Percentiles rank a stretch among this genome's conserved stretches.
These are phyloP conservation scores for Hyles vespertilio DNA, from an alignment of 1,140 invertebrate species.

Conservation along the genomic window DNA sequence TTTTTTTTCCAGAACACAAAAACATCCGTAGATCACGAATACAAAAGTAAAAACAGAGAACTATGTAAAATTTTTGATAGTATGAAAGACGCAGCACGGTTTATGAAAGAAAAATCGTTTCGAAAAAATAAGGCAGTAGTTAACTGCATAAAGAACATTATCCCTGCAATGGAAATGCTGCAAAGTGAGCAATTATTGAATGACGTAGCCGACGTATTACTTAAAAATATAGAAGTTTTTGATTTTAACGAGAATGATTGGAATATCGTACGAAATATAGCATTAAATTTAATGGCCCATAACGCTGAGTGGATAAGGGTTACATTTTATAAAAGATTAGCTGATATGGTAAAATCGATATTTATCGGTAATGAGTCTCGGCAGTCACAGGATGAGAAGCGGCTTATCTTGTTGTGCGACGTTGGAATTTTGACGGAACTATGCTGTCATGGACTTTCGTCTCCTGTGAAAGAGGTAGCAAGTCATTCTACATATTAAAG, in stretches of 20 bases:
- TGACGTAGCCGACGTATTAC: constrained; percentile 55
- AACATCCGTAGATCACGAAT: constrained; percentile 50
- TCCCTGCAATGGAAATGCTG: constrained; percentile 73
- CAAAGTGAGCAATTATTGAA: constrained; percentile 61
- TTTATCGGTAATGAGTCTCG: constrained; percentile 50
- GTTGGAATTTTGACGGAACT: constrained; percentile 79
- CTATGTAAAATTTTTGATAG: constrained; percentile 64
- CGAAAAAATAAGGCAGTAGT: constrained; percentile 47
- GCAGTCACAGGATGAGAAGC: constrained; percentile 47
- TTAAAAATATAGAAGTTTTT: constrained; percentile 52
- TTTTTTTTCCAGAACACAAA: constrained; percentile 40
- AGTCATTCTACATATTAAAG: not conserved
- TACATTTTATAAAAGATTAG: constrained; percentile 48
- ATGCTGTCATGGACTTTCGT: constrained; percentile 77
- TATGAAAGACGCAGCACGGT: constrained; percentile 68
- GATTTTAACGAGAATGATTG: constrained; percentile 51
- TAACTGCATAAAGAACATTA: constrained; percentile 50
- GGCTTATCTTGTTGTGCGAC: constrained; percentile 74
- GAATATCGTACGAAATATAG: constrained; percentile 56
- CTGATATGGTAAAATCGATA: constrained; percentile 47
- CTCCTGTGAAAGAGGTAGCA: constrained; percentile 48
- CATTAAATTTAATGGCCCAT: constrained; percentile 69
- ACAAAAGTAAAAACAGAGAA: constrained; percentile 66
- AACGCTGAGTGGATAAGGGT: constrained; percentile 49
- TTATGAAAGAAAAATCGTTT: constrained; percentile 49